A percentile compares a stretch with the other conserved stretches of the same genome.
Conservation (phyloP, 2,113 vertebrate species). For the Tragelaphus imberbis region DNA sequence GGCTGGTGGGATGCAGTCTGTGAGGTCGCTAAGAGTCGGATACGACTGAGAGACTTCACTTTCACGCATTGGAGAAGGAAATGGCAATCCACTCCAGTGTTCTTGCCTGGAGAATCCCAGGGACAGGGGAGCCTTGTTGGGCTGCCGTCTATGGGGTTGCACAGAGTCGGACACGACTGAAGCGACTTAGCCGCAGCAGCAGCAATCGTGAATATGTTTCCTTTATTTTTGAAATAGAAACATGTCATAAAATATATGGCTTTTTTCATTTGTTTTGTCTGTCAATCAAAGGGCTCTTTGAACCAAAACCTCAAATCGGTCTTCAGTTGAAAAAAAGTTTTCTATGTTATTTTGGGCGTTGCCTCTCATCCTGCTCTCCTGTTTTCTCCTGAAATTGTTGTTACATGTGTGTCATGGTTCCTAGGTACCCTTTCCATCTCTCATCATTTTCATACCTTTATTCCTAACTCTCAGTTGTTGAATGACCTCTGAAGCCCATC, state of each 20-base stretch:
- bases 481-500: background rate
- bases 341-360: background rate
- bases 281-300: background rate
- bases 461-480: background rate
- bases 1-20: too few relatives aligned
- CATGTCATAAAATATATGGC: background rate
- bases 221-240: constrained; percentile 25
- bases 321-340: background rate
- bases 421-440: background rate
- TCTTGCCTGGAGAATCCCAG: too few relatives aligned
- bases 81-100: too few relatives aligned
- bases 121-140: too few relatives aligned
- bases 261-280: background rate
- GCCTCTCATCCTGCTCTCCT: background rate
- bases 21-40: too few relatives aligned
- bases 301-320: background rate
- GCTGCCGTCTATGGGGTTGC: too few relatives aligned
- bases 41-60: too few relatives aligned
- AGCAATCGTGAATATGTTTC: background rate
- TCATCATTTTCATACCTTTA: background rate
- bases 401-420: background rate
- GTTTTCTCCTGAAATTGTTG: background rate
- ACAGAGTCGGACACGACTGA: too few relatives aligned
- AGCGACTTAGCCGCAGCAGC: too few relatives aligned
- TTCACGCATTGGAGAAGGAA: too few relatives aligned